Conservation (phyloP, 2,113 vertebrate species). For the Caloenas nicobarica region DNA sequence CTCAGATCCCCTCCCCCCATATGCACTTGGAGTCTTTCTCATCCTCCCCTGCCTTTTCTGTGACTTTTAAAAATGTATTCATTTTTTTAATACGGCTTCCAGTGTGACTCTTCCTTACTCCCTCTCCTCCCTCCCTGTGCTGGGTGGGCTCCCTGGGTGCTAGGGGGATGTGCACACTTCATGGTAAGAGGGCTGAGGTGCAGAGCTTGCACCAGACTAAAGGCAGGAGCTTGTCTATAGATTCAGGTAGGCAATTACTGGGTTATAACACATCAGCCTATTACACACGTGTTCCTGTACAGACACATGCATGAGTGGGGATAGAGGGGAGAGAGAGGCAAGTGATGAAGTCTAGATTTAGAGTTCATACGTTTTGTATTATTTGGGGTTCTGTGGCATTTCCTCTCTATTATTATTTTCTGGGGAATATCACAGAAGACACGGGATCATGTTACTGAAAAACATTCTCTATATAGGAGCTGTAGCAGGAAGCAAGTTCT, state of each 20-base stretch:
- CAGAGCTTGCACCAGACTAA: background rate
- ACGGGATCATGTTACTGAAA: background rate
- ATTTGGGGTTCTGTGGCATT: background rate
- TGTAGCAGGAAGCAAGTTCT: background rate
- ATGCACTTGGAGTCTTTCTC: background rate
- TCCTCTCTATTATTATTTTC: background rate
- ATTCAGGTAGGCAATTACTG: background rate
- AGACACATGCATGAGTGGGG: background rate
- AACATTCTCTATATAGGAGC: background rate
- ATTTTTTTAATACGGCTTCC: background rate
- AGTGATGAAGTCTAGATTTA: background rate
- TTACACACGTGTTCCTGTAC: background rate
- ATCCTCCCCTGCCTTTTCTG: background rate
- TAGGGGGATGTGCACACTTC: background rate
- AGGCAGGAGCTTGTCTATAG: background rate
- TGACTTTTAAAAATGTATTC: background rate
- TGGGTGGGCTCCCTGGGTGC: background rate
- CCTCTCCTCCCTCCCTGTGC: background rate
- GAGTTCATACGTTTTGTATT: background rate
- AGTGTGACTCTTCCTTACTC: background rate
- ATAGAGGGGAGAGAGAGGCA: background rate
- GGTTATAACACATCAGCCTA: background rate
- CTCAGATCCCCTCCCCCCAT: background rate
- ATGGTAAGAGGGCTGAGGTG: background rate
- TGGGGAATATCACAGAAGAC: background rate